These are phyloP conservation scores for Acronicta aceris DNA, from an alignment of 2,888 invertebrate genomes.

Conservation along the genomic window DNA sequence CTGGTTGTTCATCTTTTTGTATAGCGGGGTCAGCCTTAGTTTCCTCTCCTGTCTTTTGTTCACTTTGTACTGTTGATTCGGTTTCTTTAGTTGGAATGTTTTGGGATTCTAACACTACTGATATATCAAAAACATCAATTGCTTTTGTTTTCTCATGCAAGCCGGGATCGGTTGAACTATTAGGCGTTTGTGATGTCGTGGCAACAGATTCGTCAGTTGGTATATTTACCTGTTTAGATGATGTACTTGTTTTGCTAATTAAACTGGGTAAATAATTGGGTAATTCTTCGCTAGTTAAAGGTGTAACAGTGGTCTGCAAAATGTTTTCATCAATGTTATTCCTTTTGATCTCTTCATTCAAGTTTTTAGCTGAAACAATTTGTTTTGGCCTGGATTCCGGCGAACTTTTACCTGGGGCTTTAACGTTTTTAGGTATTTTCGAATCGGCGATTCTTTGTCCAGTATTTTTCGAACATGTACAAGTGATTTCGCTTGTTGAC, in stretches of 20 bases:
- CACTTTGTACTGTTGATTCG: constrained; percentile 50
- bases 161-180: constrained; percentile 6
- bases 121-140: constrained; percentile 36
- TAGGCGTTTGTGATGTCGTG: neutral
- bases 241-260: constrained; percentile 7
- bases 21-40: constrained; percentile 68
- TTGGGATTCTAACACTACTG: constrained; percentile 60
- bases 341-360: constrained; percentile 12
- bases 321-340: constrained; percentile 30
- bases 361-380: constrained; percentile 4
- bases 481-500: constrained; percentile 16
- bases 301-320: neutral
- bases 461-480: constrained; percentile 28
- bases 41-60: constrained; percentile 62
- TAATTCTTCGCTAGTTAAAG: constrained; percentile 11
- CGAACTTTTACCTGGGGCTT: constrained; percentile 20
- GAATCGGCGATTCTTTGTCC: constrained; percentile 20
- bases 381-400: constrained; percentile 22
- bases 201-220: neutral
- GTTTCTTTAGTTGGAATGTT: constrained; percentile 74
- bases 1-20: constrained; percentile 54
- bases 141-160: constrained; percentile 10
- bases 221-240: constrained; percentile 5
- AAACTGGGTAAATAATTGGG: constrained; percentile 16
- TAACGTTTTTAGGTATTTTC: constrained; percentile 17